Evolutionary conservation across 2,797 vertebrate species (phyloP), one percentile per base, ranked within the genome.

Genomic region (Gymnoscopelus microlampas): DNA sequence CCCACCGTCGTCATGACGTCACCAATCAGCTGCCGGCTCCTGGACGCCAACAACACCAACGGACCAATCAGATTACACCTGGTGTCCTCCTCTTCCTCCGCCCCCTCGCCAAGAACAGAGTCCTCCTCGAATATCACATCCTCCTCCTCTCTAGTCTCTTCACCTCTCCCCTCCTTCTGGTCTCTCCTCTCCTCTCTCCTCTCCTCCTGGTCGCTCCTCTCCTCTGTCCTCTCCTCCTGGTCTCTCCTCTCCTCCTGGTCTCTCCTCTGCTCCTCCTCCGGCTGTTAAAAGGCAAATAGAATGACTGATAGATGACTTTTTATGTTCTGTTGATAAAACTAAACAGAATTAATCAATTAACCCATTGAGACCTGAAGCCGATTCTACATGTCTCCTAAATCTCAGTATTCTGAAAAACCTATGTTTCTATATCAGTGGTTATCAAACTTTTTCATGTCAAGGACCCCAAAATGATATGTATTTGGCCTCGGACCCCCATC

Each of bases 1-100:
- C 96, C 96, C 39, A 44, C 39, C 0, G 94, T 96, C 19, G 94
- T 94, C 61, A 96, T 96, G 89, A 97, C 93, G 85, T 94, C 92
- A 77, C 95, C 96, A 77, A 97, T 86, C 81, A 96, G 94, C 74
- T 95, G 92, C 78, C 96, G 96, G 62, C 94, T 84, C 90, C 79
- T 95, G 75, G 93, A 94, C 53, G 95, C 94, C 66, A 96, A 47
- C 0, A 74, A 91, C 64, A 95, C 95, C 3, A 98, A 86, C 87
- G 94, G 94, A 53, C 94, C 92, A 70, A 97, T 87, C 47, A 96
- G 60, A 79, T 92, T 95, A 79, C 93, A 85, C 74, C 93, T 96
- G 73, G 91, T 74, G 58, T 91, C 93, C 74, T 93, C 80, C 53
- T 92, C 79, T 53, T 54, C 70, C 47, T 89, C 93, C n/a, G 88